Evolutionary conservation across 2,113 vertebrate genomes (phyloP).

Genomic region (Acrocephalus kingi): DNA sequence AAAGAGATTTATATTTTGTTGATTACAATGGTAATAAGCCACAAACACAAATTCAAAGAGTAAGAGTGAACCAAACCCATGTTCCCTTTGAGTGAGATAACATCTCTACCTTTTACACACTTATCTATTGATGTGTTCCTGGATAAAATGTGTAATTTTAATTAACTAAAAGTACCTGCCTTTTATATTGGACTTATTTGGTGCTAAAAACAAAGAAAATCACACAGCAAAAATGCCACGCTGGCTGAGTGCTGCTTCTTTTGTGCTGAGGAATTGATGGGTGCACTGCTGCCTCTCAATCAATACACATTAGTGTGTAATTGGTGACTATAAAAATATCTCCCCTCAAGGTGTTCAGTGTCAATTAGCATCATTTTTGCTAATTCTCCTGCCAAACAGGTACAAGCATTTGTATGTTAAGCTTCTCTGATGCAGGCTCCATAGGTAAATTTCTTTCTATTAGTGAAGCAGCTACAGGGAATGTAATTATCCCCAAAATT

Average conservation of each 20-base stretch:
- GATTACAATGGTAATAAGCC: constrained; percentile 60
- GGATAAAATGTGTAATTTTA: constrained; percentile 58
- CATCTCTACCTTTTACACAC: constrained; percentile 36
- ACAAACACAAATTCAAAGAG: constrained; percentile 65
- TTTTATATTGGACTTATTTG: constrained; percentile 1
- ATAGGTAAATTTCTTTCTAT: not conserved
- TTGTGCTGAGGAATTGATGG: not conserved
- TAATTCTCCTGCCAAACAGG: constrained; percentile 1
- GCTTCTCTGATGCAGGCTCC: not conserved
- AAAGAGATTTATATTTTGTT: constrained; percentile 56
- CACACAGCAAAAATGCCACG: not conserved
- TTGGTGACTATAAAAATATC: constrained; percentile 14
- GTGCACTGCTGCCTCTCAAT: not conserved
- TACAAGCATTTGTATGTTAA: not conserved
- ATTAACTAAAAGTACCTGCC: constrained; percentile 45
- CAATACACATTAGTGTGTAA: constrained; percentile 11
- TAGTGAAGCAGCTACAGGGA: not conserved
- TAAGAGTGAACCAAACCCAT: constrained; percentile 53
- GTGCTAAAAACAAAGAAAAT: constrained; percentile 13
- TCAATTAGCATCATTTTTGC: not conserved
- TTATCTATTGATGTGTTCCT: constrained; percentile 60
- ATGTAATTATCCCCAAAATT: not conserved
- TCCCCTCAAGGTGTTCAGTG: not conserved
- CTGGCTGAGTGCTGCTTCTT: not conserved
- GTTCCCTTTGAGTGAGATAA: constrained; percentile 57